Base-by-base conservation (phyloP, 1,140 invertebrate species). In the Hirudo medicinalis region DNA sequence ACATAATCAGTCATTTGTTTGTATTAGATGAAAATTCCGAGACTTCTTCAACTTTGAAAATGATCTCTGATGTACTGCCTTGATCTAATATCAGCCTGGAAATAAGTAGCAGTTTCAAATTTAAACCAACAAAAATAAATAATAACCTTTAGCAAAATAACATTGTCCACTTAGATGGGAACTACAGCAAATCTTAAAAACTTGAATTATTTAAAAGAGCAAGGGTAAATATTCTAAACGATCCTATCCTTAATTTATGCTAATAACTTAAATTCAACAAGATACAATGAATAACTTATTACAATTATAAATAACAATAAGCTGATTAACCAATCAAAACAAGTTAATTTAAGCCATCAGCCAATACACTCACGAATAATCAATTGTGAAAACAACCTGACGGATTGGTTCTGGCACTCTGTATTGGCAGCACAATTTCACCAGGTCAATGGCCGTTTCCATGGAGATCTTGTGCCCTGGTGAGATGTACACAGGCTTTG, bases 371-470 rank as follows among this genome's bases (percentile, higher is more conserved):
- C 32, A 36, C 2, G 32, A 6, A 36, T 2, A 6, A 36, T 36
- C 2, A 36, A 36, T 36, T 36, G 22, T 20, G 29, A 2, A 19
- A 32, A 72, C 72, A 73, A 80, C 83, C 77, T 79, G 76, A 76
- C 83, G 76, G 20, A 81, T 76, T 55, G 84, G 84, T 74, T 84
- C 83, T n/a, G 83, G 83, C 72, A 84, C 77, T 53, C 82, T 75
- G 74, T 78, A 81, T 74, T 80, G 78, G 60, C 78, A 80, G 72
- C 80, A 82, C 54, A 73, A 70, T 43, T 80, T 73, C 6, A 83
- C 82, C 17, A 84, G 74, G 72, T 74, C 75, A 22, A 78, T 75
- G 20, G 83, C 81, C 13, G 81, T 81, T 15, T 80, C 77, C 70
- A 84, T 74, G 67, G 78, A 78, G 40, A 84, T 81, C 74, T 78